Conservation (phyloP, 2,113 vertebrate genomes). For the Cervus canadensis region DNA sequence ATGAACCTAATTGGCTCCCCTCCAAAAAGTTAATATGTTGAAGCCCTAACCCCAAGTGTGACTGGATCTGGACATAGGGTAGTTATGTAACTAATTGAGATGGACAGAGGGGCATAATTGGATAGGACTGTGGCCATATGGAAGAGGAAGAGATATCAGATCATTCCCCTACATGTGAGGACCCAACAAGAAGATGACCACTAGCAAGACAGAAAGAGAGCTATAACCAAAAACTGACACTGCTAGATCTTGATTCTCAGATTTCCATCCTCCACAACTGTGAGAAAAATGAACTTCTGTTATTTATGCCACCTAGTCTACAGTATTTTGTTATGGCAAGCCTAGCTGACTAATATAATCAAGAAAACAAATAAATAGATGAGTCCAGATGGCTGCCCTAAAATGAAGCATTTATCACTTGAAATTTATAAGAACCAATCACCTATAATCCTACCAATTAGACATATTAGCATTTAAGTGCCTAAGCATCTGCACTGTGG, state of each 20-base stretch:
- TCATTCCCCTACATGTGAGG: neutral
- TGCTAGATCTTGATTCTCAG: neutral
- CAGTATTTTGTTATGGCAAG: neutral
- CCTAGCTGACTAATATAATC: neutral
- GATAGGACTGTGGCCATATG: neutral
- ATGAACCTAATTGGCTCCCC: neutral
- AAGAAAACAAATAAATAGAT: neutral
- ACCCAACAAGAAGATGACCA: neutral
- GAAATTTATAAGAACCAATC: neutral
- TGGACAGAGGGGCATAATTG: neutral
- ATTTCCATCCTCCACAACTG: neutral
- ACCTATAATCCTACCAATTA: neutral
- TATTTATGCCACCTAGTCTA: neutral
- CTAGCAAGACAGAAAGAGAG: neutral
- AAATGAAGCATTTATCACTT: neutral
- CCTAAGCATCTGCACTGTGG: neutral
- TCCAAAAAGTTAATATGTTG: neutral
- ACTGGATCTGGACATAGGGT: neutral
- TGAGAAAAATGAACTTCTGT: neutral
- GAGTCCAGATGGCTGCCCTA: neutral
- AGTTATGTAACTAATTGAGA: conserved; percentile 1
- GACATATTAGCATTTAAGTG: neutral
- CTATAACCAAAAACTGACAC: neutral
- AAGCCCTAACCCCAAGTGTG: neutral
- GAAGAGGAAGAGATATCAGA: neutral